phyloP scores from a whole-genome alignment of 2,113 vertebrate genomes.

The Neolamprologus fasciatus region DNA sequence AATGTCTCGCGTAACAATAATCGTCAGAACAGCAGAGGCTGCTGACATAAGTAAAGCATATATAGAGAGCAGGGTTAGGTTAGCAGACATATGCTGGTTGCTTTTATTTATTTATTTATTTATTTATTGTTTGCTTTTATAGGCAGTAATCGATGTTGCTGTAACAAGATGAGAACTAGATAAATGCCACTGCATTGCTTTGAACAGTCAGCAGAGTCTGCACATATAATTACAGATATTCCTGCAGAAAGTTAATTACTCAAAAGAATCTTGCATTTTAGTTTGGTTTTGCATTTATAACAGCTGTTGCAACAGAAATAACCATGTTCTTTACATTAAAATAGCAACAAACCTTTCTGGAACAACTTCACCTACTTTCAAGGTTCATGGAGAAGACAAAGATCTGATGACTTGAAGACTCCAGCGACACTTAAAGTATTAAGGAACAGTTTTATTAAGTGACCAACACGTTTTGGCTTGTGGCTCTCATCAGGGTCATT shows the following conservation, averaged over 20 bases:
- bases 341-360: neutral
- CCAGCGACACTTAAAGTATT: accelerated
- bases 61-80: accelerated
- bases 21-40: neutral
- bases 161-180: neutral
- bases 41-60: accelerated
- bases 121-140: neutral
- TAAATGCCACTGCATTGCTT: neutral
- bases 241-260: neutral
- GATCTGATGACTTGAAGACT: neutral
- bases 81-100: accelerated
- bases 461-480: neutral
- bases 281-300: neutral
- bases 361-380: neutral
- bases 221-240: neutral
- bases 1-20: neutral
- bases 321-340: neutral
- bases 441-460: neutral
- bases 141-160: neutral
- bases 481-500: neutral
- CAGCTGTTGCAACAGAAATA: accelerated
- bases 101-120: neutral
- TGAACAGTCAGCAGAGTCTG: neutral
- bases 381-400: neutral
- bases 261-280: neutral